A percentile compares a stretch with the other conserved stretches of the same genome.
These are phyloP conservation scores for Rhagologus leucostigma DNA, from an alignment of 2,113 vertebrate species.

Conservation along the genomic window DNA sequence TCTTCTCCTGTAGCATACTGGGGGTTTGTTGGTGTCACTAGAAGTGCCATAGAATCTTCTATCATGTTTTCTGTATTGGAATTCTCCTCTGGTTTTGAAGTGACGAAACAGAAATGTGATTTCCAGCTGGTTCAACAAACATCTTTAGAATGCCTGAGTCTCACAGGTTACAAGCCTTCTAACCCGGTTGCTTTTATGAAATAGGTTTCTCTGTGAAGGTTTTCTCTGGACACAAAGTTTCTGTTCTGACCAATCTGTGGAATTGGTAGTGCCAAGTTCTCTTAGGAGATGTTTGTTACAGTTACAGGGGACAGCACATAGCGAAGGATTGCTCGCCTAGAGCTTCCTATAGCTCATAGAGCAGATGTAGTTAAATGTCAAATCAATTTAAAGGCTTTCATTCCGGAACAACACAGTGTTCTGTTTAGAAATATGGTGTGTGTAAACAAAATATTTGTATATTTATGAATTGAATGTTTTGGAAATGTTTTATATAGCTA, in stretches of 20 bases:
- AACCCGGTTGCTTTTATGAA: fast-evolving
- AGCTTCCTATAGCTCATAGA: not conserved
- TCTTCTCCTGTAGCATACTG: not conserved
- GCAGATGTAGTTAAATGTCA: constrained; percentile 41
- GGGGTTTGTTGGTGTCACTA: not conserved
- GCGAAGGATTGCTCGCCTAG: not conserved
- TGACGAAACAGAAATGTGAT: not conserved
- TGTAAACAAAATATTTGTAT: constrained; percentile 32
- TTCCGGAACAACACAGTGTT: not conserved
- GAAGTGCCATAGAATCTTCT: not conserved
- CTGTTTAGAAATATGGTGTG: not conserved
- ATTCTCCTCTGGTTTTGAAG: not conserved
- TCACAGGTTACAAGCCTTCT: not conserved
- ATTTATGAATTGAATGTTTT: not conserved
- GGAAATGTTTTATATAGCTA: not conserved
- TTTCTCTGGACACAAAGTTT: not conserved
- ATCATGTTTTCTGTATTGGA: not conserved
- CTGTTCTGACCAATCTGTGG: not conserved
- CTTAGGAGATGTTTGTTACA: not conserved
- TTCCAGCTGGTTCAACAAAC: not conserved
- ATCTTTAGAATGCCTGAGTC: not conserved
- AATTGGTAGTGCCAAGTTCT: not conserved
- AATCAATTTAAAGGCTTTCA: not conserved
- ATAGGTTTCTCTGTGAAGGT: not conserved
- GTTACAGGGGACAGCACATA: not conserved